Conservation (phyloP, 2,888 invertebrate species). For the Megamerina dolium region DNA sequence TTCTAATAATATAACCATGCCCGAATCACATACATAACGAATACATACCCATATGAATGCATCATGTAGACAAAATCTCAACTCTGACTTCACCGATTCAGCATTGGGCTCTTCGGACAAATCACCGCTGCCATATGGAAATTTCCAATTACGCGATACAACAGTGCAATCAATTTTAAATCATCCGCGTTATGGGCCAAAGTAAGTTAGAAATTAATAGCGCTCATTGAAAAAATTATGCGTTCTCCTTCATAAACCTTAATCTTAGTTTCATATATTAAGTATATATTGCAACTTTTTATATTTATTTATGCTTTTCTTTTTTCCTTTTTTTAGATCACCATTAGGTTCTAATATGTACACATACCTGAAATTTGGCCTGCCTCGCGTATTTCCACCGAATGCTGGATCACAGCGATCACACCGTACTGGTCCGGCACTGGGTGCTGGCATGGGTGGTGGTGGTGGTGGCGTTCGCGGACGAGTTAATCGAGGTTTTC, state of each 20-base stretch:
- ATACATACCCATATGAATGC: too few species aligned
- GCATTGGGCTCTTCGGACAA: constrained; percentile 89
- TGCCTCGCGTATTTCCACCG: constrained; percentile 86
- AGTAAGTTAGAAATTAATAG: constrained; percentile 54
- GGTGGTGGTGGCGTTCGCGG: constrained; percentile 50
- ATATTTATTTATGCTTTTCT: background rate
- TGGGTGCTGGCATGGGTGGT: constrained; percentile 27
- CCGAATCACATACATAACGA: too few species aligned
- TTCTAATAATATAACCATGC: too few species aligned
- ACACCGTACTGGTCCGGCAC: constrained; percentile 49
- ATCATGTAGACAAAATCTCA: constrained; percentile 84
- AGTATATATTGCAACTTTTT: background rate
- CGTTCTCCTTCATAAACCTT: too few species aligned
- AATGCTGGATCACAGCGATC: constrained; percentile 68
- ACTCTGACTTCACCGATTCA: constrained; percentile 92
- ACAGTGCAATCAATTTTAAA: constrained; percentile 80
- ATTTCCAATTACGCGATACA: constrained; percentile 87
- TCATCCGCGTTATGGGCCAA: constrained; percentile 86
- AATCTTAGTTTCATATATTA: too few species aligned
- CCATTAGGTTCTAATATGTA: constrained; percentile 88
- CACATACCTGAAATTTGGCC: constrained; percentile 88
- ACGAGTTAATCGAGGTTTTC: constrained; percentile 51
- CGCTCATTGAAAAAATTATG: too few species aligned
- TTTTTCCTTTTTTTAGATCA: constrained; percentile 53
- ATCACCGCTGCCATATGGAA: constrained; percentile 87